Evolutionary conservation across 2,113 vertebrate genomes (phyloP), one percentile per base, ranked within the genome.

Genomic region (Oreochromis niloticus): DNA sequence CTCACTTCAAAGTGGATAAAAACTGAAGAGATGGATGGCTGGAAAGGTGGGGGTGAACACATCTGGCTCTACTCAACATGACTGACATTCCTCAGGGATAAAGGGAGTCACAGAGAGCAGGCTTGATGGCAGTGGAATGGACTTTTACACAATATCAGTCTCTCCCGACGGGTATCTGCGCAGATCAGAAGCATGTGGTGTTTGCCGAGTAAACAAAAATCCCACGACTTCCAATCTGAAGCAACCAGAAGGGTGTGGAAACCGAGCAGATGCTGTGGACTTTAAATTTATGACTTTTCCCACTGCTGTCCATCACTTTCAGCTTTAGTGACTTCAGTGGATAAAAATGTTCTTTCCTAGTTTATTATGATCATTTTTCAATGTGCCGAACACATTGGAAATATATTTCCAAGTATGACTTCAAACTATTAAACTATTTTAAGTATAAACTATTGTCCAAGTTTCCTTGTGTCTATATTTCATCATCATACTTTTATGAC

Each of bases 61-160:
- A 93, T 93, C 88, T 93, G 93, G 80, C 85, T 91, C 78, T 78
- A 17, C 85, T 94, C 81, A 89, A 81, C 80, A 4, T 88, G 87
- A 83, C 86, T 82, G 88, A 86, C 83, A 85, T 87, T 93, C 89
- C 89, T 93, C 56, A 4, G 83, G 59, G 81, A 78, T 12, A 32
- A 61, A 27, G 78, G 59, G 61, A 85, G 68, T 80, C 8, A 46
- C 55, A 85, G 52, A 43, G 52, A 46, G 82, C 16, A 52, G 66
- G 46, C 81, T 41, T 2, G 46, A 78, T 32, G 73, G 73, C 27
- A 52, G 30, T 3, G 46, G 10, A 52, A 30, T 32, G 52, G 24
- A 46, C 48, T 68, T 48, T 39, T 43, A 56, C 68, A 52, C 63
- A 17, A 17, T 50, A 6, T 73, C 87, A 61, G 55, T 24, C 32